Evolutionary conservation across 2,797 vertebrate species (phyloP).

Genomic region (Thalassophryne amazonica): DNA sequence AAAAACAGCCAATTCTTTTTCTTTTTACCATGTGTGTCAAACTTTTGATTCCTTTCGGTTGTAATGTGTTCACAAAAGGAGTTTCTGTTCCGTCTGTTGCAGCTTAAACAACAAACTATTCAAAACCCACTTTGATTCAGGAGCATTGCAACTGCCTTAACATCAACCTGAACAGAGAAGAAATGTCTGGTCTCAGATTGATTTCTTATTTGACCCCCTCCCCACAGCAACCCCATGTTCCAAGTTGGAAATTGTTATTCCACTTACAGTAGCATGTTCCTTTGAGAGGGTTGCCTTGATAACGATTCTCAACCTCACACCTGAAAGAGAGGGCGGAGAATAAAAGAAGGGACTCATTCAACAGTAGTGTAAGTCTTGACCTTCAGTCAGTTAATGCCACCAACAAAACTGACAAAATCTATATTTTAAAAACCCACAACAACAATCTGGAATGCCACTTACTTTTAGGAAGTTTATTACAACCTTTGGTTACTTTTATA

Average conservation of each 20-base stretch:
- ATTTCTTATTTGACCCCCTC: neutral
- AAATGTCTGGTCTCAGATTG: neutral
- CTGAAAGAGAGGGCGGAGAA: conserved; percentile 63
- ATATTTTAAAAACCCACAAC: too few relatives aligned
- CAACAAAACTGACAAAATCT: too few relatives aligned
- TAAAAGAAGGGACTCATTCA: neutral
- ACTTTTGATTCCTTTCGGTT: conserved; percentile 2
- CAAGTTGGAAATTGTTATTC: conserved; percentile 30
- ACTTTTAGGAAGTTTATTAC: conserved; percentile 5
- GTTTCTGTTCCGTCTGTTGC: conserved; percentile 7
- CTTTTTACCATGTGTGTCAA: neutral
- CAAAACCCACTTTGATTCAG: conserved; percentile 32
- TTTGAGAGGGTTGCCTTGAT: conserved; percentile 98
- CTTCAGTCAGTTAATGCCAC: neutral
- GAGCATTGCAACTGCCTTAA: conserved; percentile 3
- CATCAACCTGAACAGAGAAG: conserved; percentile 9
- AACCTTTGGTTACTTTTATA: conserved; percentile 16
- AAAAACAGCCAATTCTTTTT: neutral
- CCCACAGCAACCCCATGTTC: neutral
- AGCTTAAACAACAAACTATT: conserved; percentile 29
- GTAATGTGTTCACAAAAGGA: neutral
- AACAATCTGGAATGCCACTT: too few relatives aligned
- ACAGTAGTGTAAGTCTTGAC: neutral
- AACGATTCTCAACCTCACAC: conserved; percentile 97
- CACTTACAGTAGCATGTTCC: conserved; percentile 99